phyloP scores from a whole-genome alignment of 2,797 vertebrate genomes.

The Hippocampus kuda region DNA sequence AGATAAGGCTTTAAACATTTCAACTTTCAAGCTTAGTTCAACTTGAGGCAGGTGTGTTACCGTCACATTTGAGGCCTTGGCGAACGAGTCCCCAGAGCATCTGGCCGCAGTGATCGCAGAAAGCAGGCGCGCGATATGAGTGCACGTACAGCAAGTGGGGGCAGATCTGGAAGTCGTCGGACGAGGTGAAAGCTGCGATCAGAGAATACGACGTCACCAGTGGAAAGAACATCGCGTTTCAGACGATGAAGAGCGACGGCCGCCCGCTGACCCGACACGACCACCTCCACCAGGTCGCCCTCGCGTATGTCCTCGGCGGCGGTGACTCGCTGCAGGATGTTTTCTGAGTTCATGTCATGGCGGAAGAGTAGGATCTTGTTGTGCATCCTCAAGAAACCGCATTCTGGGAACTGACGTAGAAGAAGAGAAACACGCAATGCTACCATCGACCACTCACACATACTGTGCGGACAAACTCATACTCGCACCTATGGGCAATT shows the following conservation, averaged over 20 bases:
- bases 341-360: conserved; percentile 82
- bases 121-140: conserved; percentile 86
- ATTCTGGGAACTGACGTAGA: conserved; percentile 79
- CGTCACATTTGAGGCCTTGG: conserved; percentile 86
- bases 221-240: not conserved
- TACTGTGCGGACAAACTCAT: too few species aligned
- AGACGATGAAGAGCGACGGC: not conserved
- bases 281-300: conserved; percentile 68
- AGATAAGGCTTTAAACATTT: too few species aligned
- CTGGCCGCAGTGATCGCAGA: conserved; percentile 87
- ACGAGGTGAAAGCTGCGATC: conserved; percentile 75
- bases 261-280: conserved; percentile 74
- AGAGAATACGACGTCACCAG: not conserved
- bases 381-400: conserved; percentile 87
- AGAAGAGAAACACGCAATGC: not conserved
- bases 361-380: conserved; percentile 90
- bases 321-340: conserved; percentile 81
- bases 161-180: conserved; percentile 86
- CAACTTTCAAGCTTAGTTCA: too few species aligned
- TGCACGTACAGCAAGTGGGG: conserved; percentile 84
- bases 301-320: conserved; percentile 82
- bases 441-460: not conserved
- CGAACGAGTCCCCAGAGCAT: conserved; percentile 90
- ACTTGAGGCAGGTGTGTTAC: conserved; percentile 44
- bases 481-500: too few species aligned